A percentile compares a stretch with the other conserved stretches of the same genome.
These are phyloP conservation scores for Drosophila monieri DNA, from an alignment of 2,888 invertebrate genomes.

Conservation along the genomic window DNA sequence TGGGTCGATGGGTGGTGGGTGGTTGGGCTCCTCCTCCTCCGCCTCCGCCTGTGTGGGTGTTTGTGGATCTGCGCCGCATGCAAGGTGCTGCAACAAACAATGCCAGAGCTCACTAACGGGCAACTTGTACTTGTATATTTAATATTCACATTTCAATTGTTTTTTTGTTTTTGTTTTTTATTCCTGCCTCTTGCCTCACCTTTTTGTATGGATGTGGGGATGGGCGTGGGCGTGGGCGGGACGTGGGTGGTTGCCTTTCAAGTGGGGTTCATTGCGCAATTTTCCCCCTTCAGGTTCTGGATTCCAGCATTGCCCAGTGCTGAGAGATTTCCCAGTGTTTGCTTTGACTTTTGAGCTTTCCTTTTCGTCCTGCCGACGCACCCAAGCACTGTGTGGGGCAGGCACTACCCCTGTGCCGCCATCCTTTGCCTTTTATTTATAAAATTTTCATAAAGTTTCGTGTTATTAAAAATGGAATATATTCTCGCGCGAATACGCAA, in stretches of 20 bases:
- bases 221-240: background rate
- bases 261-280: constrained; percentile 49
- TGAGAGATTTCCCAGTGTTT: constrained; percentile 49
- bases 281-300: constrained; percentile 15
- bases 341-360: constrained; percentile 67
- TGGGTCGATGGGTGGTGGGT: background rate
- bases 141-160: constrained; percentile 77
- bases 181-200: background rate
- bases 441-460: constrained; percentile 71
- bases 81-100: constrained; percentile 21
- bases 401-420: constrained; percentile 17
- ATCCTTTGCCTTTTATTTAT: constrained; percentile 58
- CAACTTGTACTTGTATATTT: constrained; percentile 68
- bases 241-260: constrained; percentile 9
- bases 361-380: constrained; percentile 36
- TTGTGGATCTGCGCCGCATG: constrained; percentile 16
- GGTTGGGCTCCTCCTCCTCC: background rate
- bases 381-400: constrained; percentile 12
- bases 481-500: constrained; percentile 67
- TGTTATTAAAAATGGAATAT: constrained; percentile 72
- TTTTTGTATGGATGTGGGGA: background rate
- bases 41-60: background rate
- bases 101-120: constrained; percentile 31
- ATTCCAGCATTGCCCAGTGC: background rate
- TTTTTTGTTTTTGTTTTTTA: constrained; percentile 41